These are phyloP conservation scores for Tachina fera DNA, from an alignment of 2,888 invertebrate species.

Conservation along the genomic window DNA sequence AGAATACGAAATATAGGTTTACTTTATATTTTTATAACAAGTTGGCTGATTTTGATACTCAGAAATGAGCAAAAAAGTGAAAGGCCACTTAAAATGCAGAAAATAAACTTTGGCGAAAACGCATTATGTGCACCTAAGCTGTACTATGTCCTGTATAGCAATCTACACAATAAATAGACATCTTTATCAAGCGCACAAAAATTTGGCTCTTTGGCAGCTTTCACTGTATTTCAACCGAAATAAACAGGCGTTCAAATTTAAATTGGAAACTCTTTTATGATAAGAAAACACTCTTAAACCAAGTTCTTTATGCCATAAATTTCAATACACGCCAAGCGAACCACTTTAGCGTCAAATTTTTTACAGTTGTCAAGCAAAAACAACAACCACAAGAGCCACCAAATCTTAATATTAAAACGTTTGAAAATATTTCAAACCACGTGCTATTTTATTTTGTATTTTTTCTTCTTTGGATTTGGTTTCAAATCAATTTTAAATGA, in stretches of 20 bases:
- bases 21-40: too few relatives aligned
- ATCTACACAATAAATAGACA: too few relatives aligned
- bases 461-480: not conserved
- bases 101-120: too few relatives aligned
- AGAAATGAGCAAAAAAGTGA: too few relatives aligned
- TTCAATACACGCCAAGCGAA: not conserved
- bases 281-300: not conserved
- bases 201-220: too few relatives aligned
- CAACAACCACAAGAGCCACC: not conserved
- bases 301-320: not conserved
- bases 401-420: not conserved
- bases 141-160: too few relatives aligned
- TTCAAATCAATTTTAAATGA: slow-evolving; percentile 20
- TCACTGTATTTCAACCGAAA: too few relatives aligned
- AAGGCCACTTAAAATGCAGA: too few relatives aligned
- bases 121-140: too few relatives aligned
- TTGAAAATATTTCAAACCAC: slow-evolving; percentile 17
- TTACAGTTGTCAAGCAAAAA: not conserved
- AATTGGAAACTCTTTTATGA: not conserved
- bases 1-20: too few relatives aligned
- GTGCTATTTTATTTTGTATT: slow-evolving; percentile 1
- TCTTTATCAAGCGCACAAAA: too few relatives aligned
- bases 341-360: not conserved
- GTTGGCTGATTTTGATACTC: too few relatives aligned
- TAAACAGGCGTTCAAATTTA: not conserved